Base-by-base conservation (phyloP, 2,797 vertebrate genomes). In the Centropyge bicolor region DNA sequence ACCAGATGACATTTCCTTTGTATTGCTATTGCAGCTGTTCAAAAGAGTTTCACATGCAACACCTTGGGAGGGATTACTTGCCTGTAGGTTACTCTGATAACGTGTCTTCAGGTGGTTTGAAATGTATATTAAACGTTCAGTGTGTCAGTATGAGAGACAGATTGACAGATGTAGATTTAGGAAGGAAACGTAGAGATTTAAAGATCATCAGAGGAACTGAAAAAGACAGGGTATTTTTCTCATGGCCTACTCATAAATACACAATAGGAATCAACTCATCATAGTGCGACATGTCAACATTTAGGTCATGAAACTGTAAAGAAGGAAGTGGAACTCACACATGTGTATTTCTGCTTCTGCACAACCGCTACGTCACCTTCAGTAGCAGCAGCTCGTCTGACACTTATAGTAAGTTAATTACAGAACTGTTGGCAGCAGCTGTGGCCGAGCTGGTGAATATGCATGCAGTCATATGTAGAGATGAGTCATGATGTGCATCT, bases 321-420 rank as follows among this genome's bases (percentile, higher is more conserved):
- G 24, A 24, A 62, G 70, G 88, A 91, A 86, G 76, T 80, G 40
- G 12, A 11, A 66, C 52, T 77, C 9, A 38, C 40, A 68, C 48
- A 80, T 55, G 35, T 74, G 12, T 62, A 61, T 46, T 14, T 3
- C 5, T 0, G 13, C 38, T 52, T 52, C 35, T 35, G 36, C 65
- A 36, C n/a, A 45, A 40, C 19, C 10, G 6, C 40, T 13, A 3
- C 24, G 36, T 61, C 31, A 24, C 10, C 19, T 9, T 7, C 0
- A 55, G 65, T 9, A 20, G 46, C 27, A 12, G 40, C 70, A 65
- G 17, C 4, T 20, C 11, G 13, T 17, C 24, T 38, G 49, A 55
- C 40, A 56, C 13, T 20, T 68, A 4, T 22, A 72, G 51, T 8
- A 13, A 35, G n/a, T 9, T 17, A 2, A 56, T 59, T 82, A 72